phyloP scores from a whole-genome alignment of 2,888 invertebrate species.

The Falcaria lacertinaria region DNA sequence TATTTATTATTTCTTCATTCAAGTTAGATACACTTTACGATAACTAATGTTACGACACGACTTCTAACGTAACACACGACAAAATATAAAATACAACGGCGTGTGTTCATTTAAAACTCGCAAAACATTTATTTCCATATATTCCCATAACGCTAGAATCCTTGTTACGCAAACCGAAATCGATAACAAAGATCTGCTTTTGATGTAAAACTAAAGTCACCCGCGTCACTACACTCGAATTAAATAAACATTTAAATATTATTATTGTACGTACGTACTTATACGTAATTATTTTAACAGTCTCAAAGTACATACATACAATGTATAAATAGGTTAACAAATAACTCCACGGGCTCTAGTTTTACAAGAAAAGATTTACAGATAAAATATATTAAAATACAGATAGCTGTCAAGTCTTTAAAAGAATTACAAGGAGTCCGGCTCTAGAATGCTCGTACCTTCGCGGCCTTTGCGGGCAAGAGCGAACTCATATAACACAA shows the following conservation, averaged over 20 bases:
- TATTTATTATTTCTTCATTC: conserved; percentile 74
- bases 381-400: conserved; percentile 35
- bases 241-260: conserved; percentile 72
- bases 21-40: conserved; percentile 73
- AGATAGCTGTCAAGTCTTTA: conserved; percentile 63
- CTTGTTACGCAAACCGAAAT: conserved; percentile 28
- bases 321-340: conserved; percentile 76
- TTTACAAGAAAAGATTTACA: conserved; percentile 26
- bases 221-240: conserved; percentile 61
- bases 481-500: conserved; percentile 38
- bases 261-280: conserved; percentile 75
- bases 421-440: conserved; percentile 28
- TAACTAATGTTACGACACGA: conserved; percentile 60
- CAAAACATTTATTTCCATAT: conserved; percentile 28
- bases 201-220: conserved; percentile 51
- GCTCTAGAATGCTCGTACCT: conserved; percentile 39
- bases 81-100: conserved; percentile 27
- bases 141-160: conserved; percentile 31
- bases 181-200: conserved; percentile 21
- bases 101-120: conserved; percentile 17
- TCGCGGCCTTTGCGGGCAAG: conserved; percentile 37
- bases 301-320: conserved; percentile 79
- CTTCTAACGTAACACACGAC: conserved; percentile 53
- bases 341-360: conserved; percentile 45
- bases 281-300: conserved; percentile 77